phyloP scores from a whole-genome alignment of 2,888 invertebrate species.

The Conchocele bisecta region DNA sequence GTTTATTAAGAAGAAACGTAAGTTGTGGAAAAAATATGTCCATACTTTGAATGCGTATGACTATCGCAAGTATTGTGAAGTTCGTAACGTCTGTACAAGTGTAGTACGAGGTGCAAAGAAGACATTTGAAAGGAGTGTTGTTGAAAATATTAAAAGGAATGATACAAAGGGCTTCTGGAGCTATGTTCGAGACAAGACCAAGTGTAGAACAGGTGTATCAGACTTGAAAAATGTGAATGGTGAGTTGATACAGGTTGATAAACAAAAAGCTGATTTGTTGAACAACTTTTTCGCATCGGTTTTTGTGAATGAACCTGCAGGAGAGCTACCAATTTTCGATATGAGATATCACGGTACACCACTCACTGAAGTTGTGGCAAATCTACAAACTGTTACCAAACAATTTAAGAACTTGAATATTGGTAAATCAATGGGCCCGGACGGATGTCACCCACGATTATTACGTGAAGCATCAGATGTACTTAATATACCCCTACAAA shows the following conservation, averaged over 20 bases:
- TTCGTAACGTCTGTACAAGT: background rate
- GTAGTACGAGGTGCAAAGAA: background rate
- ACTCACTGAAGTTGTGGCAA: background rate
- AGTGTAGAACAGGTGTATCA: background rate
- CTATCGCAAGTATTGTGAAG: background rate
- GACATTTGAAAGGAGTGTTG: background rate
- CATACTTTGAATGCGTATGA: background rate
- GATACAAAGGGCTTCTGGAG: constrained; percentile 1
- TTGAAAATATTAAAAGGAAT: background rate
- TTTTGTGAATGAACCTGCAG: constrained; percentile 6
- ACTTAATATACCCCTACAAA: background rate
- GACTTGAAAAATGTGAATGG: background rate
- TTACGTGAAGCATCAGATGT: background rate
- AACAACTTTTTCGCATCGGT: constrained; percentile 11
- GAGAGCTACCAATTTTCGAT: constrained; percentile 7
- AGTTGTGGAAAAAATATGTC: background rate
- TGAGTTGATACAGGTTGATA: background rate
- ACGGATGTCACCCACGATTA: background rate
- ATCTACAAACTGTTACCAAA: background rate
- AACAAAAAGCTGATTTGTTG: constrained; percentile 14
- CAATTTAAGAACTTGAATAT: background rate
- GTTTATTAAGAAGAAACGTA: background rate
- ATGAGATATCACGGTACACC: constrained; percentile 7
- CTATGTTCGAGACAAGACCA: background rate
- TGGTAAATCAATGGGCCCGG: background rate